These are phyloP conservation scores for Chydorus sphaericus DNA, from an alignment of 2,888 invertebrate genomes.

Conservation along the genomic window DNA sequence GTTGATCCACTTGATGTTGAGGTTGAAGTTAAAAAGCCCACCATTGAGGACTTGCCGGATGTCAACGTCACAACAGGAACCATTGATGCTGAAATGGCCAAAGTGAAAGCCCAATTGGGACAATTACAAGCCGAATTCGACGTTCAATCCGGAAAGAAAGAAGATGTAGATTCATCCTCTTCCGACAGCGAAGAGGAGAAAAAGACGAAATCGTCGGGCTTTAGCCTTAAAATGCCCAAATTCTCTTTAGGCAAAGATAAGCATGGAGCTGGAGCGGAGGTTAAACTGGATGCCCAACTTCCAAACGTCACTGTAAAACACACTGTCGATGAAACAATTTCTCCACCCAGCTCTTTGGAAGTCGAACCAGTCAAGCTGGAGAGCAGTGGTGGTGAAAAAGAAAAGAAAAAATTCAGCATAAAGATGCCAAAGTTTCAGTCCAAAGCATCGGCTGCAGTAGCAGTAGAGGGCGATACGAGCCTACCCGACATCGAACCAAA, in stretches of 20 bases:
- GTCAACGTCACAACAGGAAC: neutral
- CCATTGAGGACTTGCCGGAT: neutral
- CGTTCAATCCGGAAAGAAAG: neutral
- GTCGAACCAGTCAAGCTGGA: conserved; percentile 3
- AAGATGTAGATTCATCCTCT: neutral
- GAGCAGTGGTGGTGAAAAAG: neutral
- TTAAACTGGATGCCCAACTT: conserved; percentile 2
- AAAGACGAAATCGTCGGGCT: conserved; percentile 1
- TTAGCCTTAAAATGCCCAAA: conserved; percentile 10
- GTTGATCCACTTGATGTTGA: neutral
- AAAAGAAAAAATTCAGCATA: conserved; percentile 10
- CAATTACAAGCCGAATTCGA: conserved; percentile 1
- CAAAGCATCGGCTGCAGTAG: neutral
- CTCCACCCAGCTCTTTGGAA: neutral
- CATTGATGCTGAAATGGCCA: neutral
- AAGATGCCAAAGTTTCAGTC: conserved; percentile 10
- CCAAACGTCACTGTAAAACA: neutral
- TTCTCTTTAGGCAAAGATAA: conserved; percentile 5
- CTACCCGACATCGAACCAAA: neutral
- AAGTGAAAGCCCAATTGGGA: neutral
- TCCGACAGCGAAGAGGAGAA: neutral
- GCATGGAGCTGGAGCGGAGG: neutral
- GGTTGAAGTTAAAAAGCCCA: neutral
- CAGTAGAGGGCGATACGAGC: neutral
- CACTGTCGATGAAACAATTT: neutral